Evolutionary conservation across 2,888 invertebrate species (phyloP).

Genomic region (Drosophila pseudotakahashii): DNA sequence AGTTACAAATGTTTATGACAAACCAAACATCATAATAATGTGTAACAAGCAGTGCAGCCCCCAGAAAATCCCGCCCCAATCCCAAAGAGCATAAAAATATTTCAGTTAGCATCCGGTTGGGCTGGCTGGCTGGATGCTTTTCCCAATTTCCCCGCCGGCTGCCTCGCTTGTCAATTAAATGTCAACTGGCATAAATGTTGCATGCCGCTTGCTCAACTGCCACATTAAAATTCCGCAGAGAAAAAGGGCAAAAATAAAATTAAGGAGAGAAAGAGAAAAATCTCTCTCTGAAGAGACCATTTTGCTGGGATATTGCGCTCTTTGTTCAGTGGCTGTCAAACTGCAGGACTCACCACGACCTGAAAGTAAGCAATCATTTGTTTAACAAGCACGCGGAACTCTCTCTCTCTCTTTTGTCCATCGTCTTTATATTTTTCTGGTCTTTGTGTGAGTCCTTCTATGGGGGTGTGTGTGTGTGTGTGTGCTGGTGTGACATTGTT

Average conservation of each 20-base stretch:
- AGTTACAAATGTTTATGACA: conserved; percentile 79
- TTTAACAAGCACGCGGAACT: conserved; percentile 14
- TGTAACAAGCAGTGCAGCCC: conserved; percentile 55
- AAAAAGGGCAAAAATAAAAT: conserved; percentile 1
- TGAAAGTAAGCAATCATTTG: conserved; percentile 32
- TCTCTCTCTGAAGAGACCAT: conserved; percentile 4
- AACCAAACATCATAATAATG: conserved; percentile 77
- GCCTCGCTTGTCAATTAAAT: conserved; percentile 72
- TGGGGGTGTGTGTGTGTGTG: conserved; percentile 22
- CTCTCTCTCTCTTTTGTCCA: conserved; percentile 15
- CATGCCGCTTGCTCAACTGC: conserved; percentile 44
- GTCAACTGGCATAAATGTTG: conserved; percentile 72
- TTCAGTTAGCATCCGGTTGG: conserved; percentile 31
- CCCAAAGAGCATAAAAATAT: conserved; percentile 45
- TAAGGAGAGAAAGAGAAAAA: conserved; percentile 14
- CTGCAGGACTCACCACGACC: conserved; percentile 56
- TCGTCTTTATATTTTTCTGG: conserved; percentile 5
- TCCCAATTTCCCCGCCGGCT: conserved; percentile 27
- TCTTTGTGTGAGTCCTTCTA: conserved; percentile 41
- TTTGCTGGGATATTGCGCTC: conserved; percentile 7
- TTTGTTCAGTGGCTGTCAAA: conserved; percentile 44
- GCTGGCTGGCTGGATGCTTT: conserved; percentile 1
- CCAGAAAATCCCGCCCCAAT: not conserved
- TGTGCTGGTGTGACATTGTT: conserved; percentile 41
- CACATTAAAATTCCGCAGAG: conserved; percentile 59